phyloP scores from a whole-genome alignment of 1,140 invertebrate genomes.

The Penaeus chinensis region DNA sequence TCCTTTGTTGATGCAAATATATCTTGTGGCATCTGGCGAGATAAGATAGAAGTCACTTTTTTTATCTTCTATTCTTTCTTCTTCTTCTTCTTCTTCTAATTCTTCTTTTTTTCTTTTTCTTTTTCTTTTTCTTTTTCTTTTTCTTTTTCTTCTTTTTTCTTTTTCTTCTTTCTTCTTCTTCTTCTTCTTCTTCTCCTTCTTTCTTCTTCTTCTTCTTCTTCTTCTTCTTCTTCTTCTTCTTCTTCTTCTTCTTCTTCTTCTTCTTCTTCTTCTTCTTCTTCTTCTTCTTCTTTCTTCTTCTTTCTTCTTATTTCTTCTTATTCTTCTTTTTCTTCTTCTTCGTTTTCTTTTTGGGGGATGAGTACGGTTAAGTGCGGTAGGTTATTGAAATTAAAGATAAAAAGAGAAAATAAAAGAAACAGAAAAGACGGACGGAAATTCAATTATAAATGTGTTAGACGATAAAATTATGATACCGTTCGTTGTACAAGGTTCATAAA shows the following conservation, averaged over 20 bases:
- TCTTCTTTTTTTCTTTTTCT: no score
- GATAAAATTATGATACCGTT: no score
- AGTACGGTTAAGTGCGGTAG: neutral
- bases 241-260: neutral
- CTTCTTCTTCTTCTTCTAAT: neutral
- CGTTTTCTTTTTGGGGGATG: neutral
- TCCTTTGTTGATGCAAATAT: no score
- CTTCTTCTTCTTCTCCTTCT: neutral
- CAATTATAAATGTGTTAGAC: no score
- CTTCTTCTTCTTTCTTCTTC: neutral
- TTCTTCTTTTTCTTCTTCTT: no score
- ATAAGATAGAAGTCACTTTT: no score
- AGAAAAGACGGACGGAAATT: no score
- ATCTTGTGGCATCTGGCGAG: no score
- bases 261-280: neutral
- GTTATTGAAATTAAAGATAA: neutral
- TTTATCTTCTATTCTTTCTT: neutral
- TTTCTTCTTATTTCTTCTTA: neutral
- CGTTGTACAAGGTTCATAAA: no score
- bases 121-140: neutral
- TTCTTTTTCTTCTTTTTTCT: conserved; percentile 4
- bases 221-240: neutral
- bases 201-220: neutral
- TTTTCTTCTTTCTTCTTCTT: neutral
- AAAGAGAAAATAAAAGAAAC: neutral